A percentile compares a stretch with the other conserved stretches of the same genome.
phyloP scores from a whole-genome alignment of 2,888 invertebrate genomes.

The Cylindroiulus punctatus region DNA sequence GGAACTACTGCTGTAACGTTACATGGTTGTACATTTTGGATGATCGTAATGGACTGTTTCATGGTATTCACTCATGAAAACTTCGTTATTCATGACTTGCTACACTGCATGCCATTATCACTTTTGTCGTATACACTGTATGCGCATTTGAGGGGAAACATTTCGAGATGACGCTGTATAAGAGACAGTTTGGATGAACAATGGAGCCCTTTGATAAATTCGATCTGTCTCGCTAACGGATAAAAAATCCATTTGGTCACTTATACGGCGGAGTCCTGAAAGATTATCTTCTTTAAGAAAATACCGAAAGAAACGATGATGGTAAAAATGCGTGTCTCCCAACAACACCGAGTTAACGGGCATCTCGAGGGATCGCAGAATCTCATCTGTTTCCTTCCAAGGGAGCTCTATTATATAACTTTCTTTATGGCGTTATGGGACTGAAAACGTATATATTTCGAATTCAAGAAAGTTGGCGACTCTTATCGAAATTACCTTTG shows the following conservation, averaged over 20 bases:
- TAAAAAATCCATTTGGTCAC: not conserved
- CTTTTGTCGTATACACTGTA: too few relatives aligned
- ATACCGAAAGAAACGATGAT: not conserved
- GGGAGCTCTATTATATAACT: constrained; percentile 27
- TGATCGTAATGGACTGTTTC: too few relatives aligned
- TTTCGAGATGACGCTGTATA: too few relatives aligned
- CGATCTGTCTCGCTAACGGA: too few relatives aligned
- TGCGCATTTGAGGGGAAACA: too few relatives aligned
- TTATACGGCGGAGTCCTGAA: not conserved
- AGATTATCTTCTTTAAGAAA: constrained; percentile 15
- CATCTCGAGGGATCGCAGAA: constrained; percentile 10
- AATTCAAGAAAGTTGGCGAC: not conserved
- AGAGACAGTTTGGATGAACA: too few relatives aligned
- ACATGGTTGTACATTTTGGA: too few relatives aligned
- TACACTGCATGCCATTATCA: too few relatives aligned
- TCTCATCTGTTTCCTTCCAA: constrained; percentile 28
- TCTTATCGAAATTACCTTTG: constrained; percentile 28
- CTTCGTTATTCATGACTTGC: too few relatives aligned
- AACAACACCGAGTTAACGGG: not conserved
- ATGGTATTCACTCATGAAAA: too few relatives aligned
- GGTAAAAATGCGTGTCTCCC: not conserved
- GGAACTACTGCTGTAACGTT: too few relatives aligned
- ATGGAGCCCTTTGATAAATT: too few relatives aligned
- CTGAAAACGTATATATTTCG: not conserved
- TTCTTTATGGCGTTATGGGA: not conserved